Base-by-base conservation (phyloP, 2,888 invertebrate species). In the Cheilosia impressa region DNA sequence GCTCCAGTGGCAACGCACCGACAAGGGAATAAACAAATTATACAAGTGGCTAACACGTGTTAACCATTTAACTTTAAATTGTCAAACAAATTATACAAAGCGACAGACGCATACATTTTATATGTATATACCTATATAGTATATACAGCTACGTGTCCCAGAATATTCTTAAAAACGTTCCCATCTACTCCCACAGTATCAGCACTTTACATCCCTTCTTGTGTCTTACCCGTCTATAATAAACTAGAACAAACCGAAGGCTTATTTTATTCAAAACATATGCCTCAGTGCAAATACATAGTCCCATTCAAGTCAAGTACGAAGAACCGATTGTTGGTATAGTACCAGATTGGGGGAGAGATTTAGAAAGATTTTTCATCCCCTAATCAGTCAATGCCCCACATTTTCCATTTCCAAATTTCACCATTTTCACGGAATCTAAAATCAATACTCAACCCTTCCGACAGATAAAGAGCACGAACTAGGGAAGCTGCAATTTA, bases 401-500 rank as follows among this genome's bases (percentile, higher is more conserved):
- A 80, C 62, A 80, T 80, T 79, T 79, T 72, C 57, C 57, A 71
- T 72, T 80, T 72, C 73, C 24, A 50, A 27, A 52, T 60, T 52
- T 52, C 47, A 57, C 53, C 57, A 65, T 63, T 58, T 71, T 27
- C 41, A 45, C 73, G 47, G 62, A 80, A 73, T 80, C 80, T 73
- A 57, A 73, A 80, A 80, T 80, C 80, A 75, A 80, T 80, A 80
- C 73, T 22, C 66, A 80, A 80, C 73, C 80, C 80, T 80, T 73
- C 62, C 19, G 31, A 34, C 43, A 63, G 55, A 78, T 76, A 53
- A 77, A 69, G 47, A 65, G 62, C 57, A 62, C 15, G 24, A 71
- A 52, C 55, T 72, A 27, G 65, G 45, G 45, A 65, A 65, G 60
- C 66, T 72, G 79, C 72, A 79, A 66, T 79, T 79, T 79, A 79